These are phyloP conservation scores for Porites lutea DNA, from an alignment of 64 coral and sea anemone genomes.

Conservation along the genomic window DNA sequence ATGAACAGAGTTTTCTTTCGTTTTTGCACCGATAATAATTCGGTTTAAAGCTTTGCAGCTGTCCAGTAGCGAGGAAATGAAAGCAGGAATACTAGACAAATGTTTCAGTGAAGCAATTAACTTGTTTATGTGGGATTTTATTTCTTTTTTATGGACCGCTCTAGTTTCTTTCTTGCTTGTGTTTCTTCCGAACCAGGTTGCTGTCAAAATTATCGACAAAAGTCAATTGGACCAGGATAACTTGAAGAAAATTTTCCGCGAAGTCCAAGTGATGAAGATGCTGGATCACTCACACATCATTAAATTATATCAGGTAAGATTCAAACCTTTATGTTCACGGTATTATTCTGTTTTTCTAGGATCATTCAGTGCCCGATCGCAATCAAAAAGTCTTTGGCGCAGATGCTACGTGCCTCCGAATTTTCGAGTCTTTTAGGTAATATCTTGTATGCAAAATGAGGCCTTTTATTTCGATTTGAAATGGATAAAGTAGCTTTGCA, in stretches of 20 bases:
- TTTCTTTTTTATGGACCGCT: not conserved
- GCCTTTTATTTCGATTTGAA: not conserved
- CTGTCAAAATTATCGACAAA: conserved; percentile 99
- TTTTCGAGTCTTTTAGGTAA: not conserved
- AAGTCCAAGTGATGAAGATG: conserved; percentile 99
- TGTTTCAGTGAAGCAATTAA: not conserved
- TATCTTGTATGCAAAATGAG: not conserved
- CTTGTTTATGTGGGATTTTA: conserved; percentile 13
- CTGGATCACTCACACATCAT: conserved; percentile 98
- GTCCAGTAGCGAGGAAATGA: not conserved
- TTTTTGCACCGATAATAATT: conserved; percentile 17
- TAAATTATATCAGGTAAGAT: conserved; percentile 95
- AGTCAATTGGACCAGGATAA: conserved; percentile 96
- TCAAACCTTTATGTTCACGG: not conserved
- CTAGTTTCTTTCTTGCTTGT: conserved; percentile 51
- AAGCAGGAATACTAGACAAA: not conserved
- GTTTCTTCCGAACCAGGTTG: conserved; percentile 82
- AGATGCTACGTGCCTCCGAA: conserved; percentile 1
- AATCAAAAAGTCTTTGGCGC: conserved; percentile 3
- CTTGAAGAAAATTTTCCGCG: conserved; percentile 96
- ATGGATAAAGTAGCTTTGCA: not conserved
- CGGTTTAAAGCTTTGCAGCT: conserved; percentile 42
- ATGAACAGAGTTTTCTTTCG: conserved; percentile 1
- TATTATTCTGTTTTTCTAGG: not conserved
- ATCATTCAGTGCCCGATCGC: not conserved